A percentile compares a stretch with the other conserved stretches of the same genome.
Conservation (phyloP, 2,113 vertebrate species). For the Heterochromis multidens region DNA sequence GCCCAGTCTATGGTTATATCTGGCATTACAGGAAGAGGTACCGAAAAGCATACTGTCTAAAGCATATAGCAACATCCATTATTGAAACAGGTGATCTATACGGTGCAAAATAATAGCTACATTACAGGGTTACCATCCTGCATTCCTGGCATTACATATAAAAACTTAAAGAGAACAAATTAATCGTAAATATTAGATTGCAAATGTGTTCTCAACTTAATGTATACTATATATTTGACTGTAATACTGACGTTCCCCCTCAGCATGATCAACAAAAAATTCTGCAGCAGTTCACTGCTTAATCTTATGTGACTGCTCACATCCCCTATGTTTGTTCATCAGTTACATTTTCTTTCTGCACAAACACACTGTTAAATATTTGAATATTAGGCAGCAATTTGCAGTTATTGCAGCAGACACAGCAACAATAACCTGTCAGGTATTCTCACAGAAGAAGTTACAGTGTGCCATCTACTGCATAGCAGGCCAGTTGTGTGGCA, state of each 20-base stretch:
- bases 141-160: not conserved
- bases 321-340: not conserved
- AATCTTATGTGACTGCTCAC: not conserved
- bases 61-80: not conserved
- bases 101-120: constrained; percentile 33
- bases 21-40: not conserved
- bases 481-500: not conserved
- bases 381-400: not conserved
- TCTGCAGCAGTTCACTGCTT: not conserved
- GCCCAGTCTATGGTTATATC: not conserved
- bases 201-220: not conserved
- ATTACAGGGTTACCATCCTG: not conserved
- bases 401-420: not conserved
- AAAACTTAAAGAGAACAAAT: not conserved
- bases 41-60: not conserved
- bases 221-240: not conserved
- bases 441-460: not conserved
- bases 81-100: not conserved
- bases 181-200: not conserved
- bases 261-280: not conserved
- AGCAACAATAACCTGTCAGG: not conserved
- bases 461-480: not conserved
- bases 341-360: not conserved
- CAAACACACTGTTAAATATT: not conserved
- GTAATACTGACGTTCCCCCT: not conserved